Conservation (phyloP, 2,113 vertebrate genomes). For the Prionailurus bengalensis region DNA sequence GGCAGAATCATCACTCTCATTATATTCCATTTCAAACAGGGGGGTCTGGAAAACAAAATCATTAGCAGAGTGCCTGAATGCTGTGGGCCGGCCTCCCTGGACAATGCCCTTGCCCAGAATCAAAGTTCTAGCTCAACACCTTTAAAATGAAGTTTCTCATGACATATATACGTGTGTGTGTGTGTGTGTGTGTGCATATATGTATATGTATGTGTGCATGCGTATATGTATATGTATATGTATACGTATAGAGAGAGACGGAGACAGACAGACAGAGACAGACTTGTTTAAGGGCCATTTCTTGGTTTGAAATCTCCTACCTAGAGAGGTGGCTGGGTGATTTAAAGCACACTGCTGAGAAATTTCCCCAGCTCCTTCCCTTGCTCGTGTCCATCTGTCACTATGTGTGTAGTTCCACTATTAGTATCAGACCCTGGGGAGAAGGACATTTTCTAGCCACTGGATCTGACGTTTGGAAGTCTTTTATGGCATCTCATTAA, state of each 20-base stretch:
- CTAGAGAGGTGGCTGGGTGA: background rate
- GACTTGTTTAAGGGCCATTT: background rate
- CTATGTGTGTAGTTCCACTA: too few relatives aligned
- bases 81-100: background rate
- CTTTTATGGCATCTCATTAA: background rate
- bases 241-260: too few relatives aligned
- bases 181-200: background rate
- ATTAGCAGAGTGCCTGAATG: slow-evolving; percentile 79
- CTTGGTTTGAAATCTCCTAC: background rate
- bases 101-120: background rate
- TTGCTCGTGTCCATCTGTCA: background rate
- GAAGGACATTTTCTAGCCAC: background rate
- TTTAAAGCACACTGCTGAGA: background rate
- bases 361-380: background rate
- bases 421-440: background rate
- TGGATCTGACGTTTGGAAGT: background rate
- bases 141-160: background rate
- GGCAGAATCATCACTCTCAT: slow-evolving; percentile 80
- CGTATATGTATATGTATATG: background rate
- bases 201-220: background rate
- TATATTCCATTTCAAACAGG: slow-evolving; percentile 78
- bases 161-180: too few relatives aligned
- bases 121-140: slow-evolving; percentile 2
- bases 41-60: slow-evolving; percentile 78
- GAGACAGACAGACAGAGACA: too few relatives aligned